Conservation (phyloP, 1,140 invertebrate genomes). For the Pseudomyrmex cubaensis region DNA sequence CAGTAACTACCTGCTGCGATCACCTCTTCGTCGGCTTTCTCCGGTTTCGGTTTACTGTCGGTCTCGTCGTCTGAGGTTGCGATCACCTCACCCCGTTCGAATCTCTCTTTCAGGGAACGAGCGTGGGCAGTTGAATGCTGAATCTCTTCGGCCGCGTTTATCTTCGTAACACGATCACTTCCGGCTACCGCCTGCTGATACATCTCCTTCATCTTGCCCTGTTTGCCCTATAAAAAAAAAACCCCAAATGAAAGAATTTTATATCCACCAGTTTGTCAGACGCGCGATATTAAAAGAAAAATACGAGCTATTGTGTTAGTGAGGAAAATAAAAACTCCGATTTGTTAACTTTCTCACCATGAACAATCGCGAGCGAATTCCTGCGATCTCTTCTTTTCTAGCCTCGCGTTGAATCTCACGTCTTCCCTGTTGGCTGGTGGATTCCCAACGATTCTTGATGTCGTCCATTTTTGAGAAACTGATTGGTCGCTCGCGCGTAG, state of each 20-base stretch:
- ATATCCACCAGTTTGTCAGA: neutral
- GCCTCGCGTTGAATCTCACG: conserved; percentile 91
- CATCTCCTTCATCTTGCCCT: conserved; percentile 95
- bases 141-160: conserved; percentile 88
- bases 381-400: conserved; percentile 94
- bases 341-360: conserved; percentile 86
- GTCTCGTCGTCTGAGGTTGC: conserved; percentile 87
- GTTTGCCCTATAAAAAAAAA: conserved; percentile 89
- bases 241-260: conserved; percentile 33
- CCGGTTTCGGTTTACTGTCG: conserved; percentile 83
- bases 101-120: conserved; percentile 91
- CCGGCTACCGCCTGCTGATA: conserved; percentile 96
- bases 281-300: neutral
- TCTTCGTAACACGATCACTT: conserved; percentile 87
- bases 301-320: neutral
- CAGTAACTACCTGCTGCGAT: conserved; percentile 91
- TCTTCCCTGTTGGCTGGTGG: conserved; percentile 87
- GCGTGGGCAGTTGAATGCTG: conserved; percentile 88
- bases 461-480: conserved; percentile 94
- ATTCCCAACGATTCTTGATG: conserved; percentile 92
- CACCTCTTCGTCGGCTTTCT: conserved; percentile 91
- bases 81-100: conserved; percentile 91
- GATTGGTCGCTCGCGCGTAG: conserved; percentile 89
- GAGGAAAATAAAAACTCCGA: neutral
- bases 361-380: conserved; percentile 92